A percentile compares a stretch with the other conserved stretches of the same genome.
phyloP scores from a whole-genome alignment of 2,797 vertebrate genomes.

The Poecilia gillii region DNA sequence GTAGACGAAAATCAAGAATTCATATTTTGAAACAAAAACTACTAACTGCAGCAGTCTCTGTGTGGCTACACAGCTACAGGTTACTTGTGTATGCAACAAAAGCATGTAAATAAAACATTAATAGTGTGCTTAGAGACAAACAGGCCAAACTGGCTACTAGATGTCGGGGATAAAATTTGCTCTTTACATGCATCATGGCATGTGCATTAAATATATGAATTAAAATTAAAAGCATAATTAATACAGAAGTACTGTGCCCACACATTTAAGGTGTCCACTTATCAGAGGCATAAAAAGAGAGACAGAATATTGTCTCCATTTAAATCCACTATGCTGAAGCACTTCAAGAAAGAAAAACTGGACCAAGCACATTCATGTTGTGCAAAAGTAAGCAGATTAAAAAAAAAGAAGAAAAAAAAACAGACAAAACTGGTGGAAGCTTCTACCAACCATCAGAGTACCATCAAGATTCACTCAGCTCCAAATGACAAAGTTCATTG shows the following conservation, averaged over 20 bases:
- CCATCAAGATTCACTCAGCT: neutral
- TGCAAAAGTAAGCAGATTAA: neutral
- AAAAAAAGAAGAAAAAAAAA: too few relatives aligned
- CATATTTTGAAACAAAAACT: neutral
- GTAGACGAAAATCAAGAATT: neutral
- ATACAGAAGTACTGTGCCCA: neutral
- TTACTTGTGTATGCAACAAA: neutral
- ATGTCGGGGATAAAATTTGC: neutral
- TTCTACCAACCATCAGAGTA: neutral
- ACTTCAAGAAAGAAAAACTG: neutral
- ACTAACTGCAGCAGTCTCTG: neutral
- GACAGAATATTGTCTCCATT: neutral
- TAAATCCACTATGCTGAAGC: neutral
- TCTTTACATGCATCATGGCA: neutral
- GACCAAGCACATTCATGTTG: neutral
- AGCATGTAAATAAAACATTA: neutral
- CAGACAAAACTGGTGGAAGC: neutral
- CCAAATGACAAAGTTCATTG: neutral
- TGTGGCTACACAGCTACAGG: neutral
- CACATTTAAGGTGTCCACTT: neutral
- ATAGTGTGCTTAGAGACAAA: neutral
- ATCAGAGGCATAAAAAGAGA: neutral
- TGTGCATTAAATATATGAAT: neutral
- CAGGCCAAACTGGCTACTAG: neutral
- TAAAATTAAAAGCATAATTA: neutral